These are phyloP conservation scores for Electrophaes corylata DNA, from an alignment of 2,888 invertebrate species.

Conservation along the genomic window DNA sequence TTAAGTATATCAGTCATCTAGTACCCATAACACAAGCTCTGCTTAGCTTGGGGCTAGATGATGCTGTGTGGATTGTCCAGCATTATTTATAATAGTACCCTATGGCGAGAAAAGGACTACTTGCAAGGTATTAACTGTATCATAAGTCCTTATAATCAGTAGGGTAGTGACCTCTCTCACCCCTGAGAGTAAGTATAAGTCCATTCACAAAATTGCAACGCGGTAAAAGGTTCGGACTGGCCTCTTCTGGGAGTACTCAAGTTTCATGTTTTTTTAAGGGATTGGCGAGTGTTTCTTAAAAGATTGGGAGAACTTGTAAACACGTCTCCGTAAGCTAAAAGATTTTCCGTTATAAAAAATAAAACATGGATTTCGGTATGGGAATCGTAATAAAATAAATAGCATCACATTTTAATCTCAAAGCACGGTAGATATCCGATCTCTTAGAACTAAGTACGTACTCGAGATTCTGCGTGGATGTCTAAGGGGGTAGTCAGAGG, in stretches of 20 bases:
- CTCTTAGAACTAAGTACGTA: too few species aligned
- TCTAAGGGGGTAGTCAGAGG: too few species aligned
- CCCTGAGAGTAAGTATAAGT: constrained; percentile 50
- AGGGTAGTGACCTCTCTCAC: constrained; percentile 48
- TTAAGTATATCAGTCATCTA: too few species aligned
- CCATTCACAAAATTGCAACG: constrained; percentile 72
- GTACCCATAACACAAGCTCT: too few species aligned
- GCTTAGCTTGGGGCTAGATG: too few species aligned
- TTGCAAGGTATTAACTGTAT: constrained; percentile 61
- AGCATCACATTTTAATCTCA: too few species aligned
- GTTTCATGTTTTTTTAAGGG: constrained; percentile 48
- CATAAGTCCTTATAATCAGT: constrained; percentile 65
- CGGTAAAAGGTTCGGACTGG: constrained; percentile 50
- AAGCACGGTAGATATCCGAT: too few species aligned
- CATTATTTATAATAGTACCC: too few species aligned
- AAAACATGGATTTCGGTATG: not conserved
- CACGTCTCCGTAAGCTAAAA: constrained; percentile 8
- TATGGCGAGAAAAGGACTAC: not conserved
- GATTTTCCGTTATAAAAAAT: constrained; percentile 2
- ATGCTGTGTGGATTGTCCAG: too few species aligned
- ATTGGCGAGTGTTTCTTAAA: constrained; percentile 41
- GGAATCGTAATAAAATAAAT: too few species aligned
- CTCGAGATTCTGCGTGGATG: too few species aligned
- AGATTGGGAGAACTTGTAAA: constrained; percentile 26
- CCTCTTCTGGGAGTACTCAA: constrained; percentile 48